These are phyloP conservation scores for Crematogaster levior DNA, from an alignment of 2,888 invertebrate genomes.

Conservation along the genomic window DNA sequence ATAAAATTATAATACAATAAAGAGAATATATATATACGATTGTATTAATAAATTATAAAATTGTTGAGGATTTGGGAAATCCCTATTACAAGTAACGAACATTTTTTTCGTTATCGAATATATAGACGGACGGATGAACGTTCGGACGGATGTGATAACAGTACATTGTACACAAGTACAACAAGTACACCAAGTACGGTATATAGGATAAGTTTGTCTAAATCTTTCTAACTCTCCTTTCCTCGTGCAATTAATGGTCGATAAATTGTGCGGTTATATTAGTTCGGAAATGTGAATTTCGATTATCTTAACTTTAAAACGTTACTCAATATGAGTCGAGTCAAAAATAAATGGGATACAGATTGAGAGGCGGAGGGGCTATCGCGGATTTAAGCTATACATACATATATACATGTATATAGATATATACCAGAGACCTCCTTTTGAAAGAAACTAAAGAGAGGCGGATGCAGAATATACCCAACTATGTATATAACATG, in stretches of 20 bases:
- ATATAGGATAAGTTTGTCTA: conserved; percentile 29
- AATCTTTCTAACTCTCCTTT: conserved; percentile 15
- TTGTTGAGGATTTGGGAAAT: conserved; percentile 18
- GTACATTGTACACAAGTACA: conserved; percentile 31
- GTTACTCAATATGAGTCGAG: conserved; percentile 9
- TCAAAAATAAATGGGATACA: conserved; percentile 39
- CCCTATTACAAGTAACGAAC: conserved; percentile 16
- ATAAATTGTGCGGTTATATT: conserved; percentile 43
- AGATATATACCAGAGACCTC: conserved; percentile 41
- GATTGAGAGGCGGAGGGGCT: background rate
- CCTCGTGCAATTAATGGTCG: conserved; percentile 33
- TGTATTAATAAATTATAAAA: conserved; percentile 48
- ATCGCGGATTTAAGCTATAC: conserved; percentile 21
- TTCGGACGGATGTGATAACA: conserved; percentile 68
- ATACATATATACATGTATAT: conserved; percentile 38
- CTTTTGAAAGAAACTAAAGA: conserved; percentile 45
- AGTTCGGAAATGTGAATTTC: conserved; percentile 30
- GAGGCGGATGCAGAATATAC: conserved; percentile 45
- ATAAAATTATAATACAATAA: conserved; percentile 34
- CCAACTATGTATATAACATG: conserved; percentile 73
- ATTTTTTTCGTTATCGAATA: conserved; percentile 24
- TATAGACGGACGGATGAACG: conserved; percentile 55
- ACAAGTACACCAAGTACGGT: conserved; percentile 29
- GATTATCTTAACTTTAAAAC: conserved; percentile 3
- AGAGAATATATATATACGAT: conserved; percentile 9